Evolutionary conservation across 2,888 invertebrate genomes (phyloP), one percentile per base, ranked within the genome.

Genomic region (Biston betularia): DNA sequence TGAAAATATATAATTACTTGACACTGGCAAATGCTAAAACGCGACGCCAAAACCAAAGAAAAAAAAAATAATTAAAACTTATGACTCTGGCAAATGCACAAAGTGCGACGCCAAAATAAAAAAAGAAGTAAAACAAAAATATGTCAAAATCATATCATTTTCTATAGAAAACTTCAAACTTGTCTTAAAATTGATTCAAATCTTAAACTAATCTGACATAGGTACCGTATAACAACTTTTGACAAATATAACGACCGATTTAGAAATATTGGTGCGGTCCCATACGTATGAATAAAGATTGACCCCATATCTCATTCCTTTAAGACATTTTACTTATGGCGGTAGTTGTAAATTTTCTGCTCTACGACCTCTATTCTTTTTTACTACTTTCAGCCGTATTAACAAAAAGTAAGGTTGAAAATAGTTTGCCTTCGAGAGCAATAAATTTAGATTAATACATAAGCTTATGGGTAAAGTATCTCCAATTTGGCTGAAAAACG

Each of bases 301-400:
- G 84, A 80, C 80, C 83, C 74, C 87, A 87, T 89, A 85, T 85
- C 79, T 89, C 88, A 89, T 84, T 80, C 78, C 78, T 82, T 76
- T 80, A 81, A 85, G 87, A 87, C 87, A 76, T 86, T 85, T 85
- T 84, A 87, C 89, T 88, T 88, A 88, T 87, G 88, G 79, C 75
- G 85, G 83, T 85, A 86, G 86, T 84, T 87, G 85, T 88, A 89
- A 88, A 89, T 89, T 87, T 85, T 74, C 78, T 82, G 75, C 79
- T 82, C 77, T 73, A 79, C 78, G 76, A 75, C 75, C 65, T 64
- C 49, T 35, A n/a, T 53, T 4, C 0, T 5, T 0, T 0, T 42
- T 50, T 5, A 6, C 12, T 1, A 78, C 57, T 64, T 33, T 72
- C 14, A 59, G 73, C 78, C 44, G 59, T 78, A 73, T 44, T 0